These are phyloP conservation scores for Octodonta nipae DNA, from an alignment of 2,888 invertebrate genomes.

Conservation along the genomic window DNA sequence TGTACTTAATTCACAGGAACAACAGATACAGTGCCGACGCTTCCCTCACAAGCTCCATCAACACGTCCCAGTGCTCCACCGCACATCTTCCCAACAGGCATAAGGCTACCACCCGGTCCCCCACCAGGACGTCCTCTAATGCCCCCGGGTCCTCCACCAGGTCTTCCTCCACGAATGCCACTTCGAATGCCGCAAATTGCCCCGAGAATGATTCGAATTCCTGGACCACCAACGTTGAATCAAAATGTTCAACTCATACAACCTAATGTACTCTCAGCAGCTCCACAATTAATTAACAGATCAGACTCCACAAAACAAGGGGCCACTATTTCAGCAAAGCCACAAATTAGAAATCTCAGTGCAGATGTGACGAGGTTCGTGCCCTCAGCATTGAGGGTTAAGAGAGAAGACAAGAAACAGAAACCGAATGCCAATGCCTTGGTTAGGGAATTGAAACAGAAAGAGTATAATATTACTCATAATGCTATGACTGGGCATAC, in stretches of 20 bases:
- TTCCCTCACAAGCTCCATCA: conserved; percentile 25
- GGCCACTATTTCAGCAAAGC: conserved; percentile 84
- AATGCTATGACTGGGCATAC: conserved; percentile 37
- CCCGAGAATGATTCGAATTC: conserved; percentile 35
- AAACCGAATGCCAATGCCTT: conserved; percentile 43
- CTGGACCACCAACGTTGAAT: conserved; percentile 23
- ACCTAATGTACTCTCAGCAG: conserved; percentile 57
- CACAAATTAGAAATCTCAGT: conserved; percentile 84
- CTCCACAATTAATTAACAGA: conserved; percentile 66
- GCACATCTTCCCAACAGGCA: conserved; percentile 25
- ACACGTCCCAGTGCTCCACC: conserved; percentile 39
- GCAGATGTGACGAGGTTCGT: conserved; percentile 92
- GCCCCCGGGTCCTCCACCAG: conserved; percentile 46
- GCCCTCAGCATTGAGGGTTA: conserved; percentile 82
- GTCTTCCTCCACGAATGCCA: conserved; percentile 44
- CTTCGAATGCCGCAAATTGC: conserved; percentile 38
- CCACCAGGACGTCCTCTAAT: conserved; percentile 36
- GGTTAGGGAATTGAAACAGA: conserved; percentile 40
- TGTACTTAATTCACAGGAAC: conserved; percentile 8
- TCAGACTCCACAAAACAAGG: conserved; percentile 37
- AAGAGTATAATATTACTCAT: conserved; percentile 33
- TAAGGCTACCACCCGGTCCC: conserved; percentile 39
- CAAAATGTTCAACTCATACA: conserved; percentile 22
- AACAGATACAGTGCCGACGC: conserved; percentile 24
- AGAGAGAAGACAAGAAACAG: conserved; percentile 64